Conservation (phyloP, 2,888 invertebrate genomes). For the Heliconius cydno region DNA sequence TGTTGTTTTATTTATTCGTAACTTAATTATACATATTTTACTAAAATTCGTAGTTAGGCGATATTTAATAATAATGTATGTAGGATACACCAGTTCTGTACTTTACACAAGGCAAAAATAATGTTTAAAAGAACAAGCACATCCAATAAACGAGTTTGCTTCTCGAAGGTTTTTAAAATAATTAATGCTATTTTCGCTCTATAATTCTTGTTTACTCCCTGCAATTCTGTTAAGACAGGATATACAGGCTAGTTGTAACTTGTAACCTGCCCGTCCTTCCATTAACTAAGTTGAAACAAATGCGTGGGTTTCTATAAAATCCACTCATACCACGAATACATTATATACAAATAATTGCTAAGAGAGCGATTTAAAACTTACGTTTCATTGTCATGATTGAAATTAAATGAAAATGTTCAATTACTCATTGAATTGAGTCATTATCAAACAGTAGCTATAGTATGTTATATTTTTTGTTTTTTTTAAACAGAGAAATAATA, state of each 20-base stretch:
- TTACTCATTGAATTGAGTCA: conserved; percentile 9
- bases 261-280: conserved; percentile 46
- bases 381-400: neutral
- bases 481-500: neutral
- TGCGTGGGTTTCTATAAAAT: conserved; percentile 48
- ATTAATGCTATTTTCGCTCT: conserved; percentile 48
- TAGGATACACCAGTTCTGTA: conserved; percentile 1
- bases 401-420: neutral
- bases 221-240: conserved; percentile 49
- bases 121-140: conserved; percentile 31
- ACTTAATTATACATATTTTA: neutral
- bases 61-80: neutral
- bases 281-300: conserved; percentile 49
- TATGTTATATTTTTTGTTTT: neutral
- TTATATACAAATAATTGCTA: conserved; percentile 38
- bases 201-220: conserved; percentile 48
- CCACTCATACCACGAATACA: conserved; percentile 40
- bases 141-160: conserved; percentile 42
- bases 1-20: no score
- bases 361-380: neutral
- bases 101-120: neutral
- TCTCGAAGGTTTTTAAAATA: conserved; percentile 46
- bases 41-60: neutral
- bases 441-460: neutral
- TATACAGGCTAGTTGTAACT: conserved; percentile 43